Percentiles rank a stretch among this genome's conserved stretches.
phyloP scores from a whole-genome alignment of 1,140 invertebrate genomes.

The Bombyx mandarina region DNA sequence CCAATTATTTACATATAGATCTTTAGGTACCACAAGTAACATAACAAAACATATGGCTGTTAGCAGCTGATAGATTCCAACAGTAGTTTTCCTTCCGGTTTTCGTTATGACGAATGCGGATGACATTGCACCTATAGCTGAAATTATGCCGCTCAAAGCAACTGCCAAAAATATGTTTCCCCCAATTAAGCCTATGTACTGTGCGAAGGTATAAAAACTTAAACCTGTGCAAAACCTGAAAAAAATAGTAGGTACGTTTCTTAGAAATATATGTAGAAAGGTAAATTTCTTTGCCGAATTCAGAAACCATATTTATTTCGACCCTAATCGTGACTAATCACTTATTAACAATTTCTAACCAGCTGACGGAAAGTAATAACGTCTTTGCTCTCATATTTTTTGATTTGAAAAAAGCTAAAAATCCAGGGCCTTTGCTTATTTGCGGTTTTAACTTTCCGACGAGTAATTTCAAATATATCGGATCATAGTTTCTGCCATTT shows the following conservation, averaged over 20 bases:
- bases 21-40: slow-evolving; percentile 70
- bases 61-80: slow-evolving; percentile 73
- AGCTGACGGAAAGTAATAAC: slow-evolving; percentile 76
- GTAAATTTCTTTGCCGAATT: too few species aligned
- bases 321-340: too few species aligned
- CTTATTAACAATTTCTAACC: slow-evolving; percentile 62
- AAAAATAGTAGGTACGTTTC: slow-evolving; percentile 17
- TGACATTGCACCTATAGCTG: slow-evolving; percentile 76
- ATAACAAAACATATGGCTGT: slow-evolving; percentile 74
- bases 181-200: slow-evolving; percentile 78
- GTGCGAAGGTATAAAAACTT: slow-evolving; percentile 80
- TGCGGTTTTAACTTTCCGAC: slow-evolving; percentile 23
- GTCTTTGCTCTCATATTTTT: slow-evolving; percentile 81
- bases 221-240: slow-evolving; percentile 79
- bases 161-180: slow-evolving; percentile 81
- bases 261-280: neutral
- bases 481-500: slow-evolving; percentile 54
- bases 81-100: slow-evolving; percentile 74
- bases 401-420: slow-evolving; percentile 42
- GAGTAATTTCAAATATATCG: slow-evolving; percentile 48
- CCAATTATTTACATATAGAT: slow-evolving; percentile 42
- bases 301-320: too few species aligned
- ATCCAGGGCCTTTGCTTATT: slow-evolving; percentile 19
- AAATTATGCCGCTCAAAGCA: slow-evolving; percentile 74
- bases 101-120: slow-evolving; percentile 75